Conservation (phyloP, 2,113 vertebrate species). For the Spilogale gracilis region DNA sequence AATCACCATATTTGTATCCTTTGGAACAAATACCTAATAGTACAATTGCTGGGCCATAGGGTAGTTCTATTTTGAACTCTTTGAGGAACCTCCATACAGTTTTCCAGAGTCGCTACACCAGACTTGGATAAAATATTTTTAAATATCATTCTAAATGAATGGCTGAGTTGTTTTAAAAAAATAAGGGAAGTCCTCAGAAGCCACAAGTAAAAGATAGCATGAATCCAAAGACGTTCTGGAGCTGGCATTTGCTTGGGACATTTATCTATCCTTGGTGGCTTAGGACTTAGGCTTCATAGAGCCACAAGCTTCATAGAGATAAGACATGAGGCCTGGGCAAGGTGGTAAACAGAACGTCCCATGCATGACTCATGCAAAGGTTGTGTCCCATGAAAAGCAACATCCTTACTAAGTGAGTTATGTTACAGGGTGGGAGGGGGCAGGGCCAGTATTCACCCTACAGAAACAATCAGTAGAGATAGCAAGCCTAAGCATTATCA, state of each 20-base stretch:
- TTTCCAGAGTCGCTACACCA: not conserved
- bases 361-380: not conserved
- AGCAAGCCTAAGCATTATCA: not conserved
- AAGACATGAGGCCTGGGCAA: not conserved
- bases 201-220: not conserved
- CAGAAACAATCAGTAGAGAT: not conserved
- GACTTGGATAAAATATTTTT: not conserved
- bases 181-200: not conserved
- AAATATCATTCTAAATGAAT: slow-evolving; percentile 44
- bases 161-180: not conserved
- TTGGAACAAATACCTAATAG: too few species aligned
- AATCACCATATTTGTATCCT: too few species aligned
- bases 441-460: not conserved
- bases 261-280: not conserved
- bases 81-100: not conserved
- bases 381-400: not conserved
- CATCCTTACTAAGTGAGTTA: not conserved
- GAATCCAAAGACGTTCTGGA: not conserved
- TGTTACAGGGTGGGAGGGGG: too few species aligned
- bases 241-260: not conserved
- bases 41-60: too few species aligned
- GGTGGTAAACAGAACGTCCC: not conserved
- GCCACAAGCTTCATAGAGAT: not conserved
- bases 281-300: not conserved
- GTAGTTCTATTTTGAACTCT: too few species aligned